These are phyloP conservation scores for Opisthograptis luteolata DNA, from an alignment of 2,888 invertebrate genomes.

Conservation along the genomic window DNA sequence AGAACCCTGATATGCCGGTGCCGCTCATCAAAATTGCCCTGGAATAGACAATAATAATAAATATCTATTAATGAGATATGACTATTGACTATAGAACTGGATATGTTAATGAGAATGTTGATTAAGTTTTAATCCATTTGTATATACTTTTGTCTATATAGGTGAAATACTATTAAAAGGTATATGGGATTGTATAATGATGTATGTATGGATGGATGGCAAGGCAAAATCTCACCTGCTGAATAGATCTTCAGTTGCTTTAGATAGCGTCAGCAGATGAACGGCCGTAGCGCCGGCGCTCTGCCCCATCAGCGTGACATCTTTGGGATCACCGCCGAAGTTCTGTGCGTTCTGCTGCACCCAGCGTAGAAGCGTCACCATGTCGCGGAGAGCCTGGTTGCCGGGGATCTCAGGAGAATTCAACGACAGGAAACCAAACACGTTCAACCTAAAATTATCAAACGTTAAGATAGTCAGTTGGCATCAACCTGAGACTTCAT, in stretches of 20 bases:
- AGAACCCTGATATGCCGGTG: slow-evolving; percentile 55
- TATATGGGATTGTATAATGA: too few relatives aligned
- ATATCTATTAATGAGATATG: background rate
- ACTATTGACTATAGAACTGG: too few relatives aligned
- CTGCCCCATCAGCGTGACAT: slow-evolving; percentile 73
- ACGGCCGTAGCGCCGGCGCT: slow-evolving; percentile 68
- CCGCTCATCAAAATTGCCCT: slow-evolving; percentile 72
- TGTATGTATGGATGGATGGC: too few relatives aligned
- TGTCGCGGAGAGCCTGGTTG: slow-evolving; percentile 76
- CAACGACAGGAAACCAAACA: slow-evolving; percentile 74
- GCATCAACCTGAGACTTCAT: background rate
- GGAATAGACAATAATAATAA: slow-evolving; percentile 39
- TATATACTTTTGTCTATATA: too few relatives aligned
- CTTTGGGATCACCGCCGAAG: slow-evolving; percentile 71
- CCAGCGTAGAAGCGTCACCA: slow-evolving; percentile 71
- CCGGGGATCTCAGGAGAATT: slow-evolving; percentile 66
- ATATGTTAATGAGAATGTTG: too few relatives aligned
- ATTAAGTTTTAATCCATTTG: too few relatives aligned
- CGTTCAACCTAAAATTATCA: slow-evolving; percentile 61
- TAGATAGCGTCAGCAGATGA: slow-evolving; percentile 64
- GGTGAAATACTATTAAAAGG: too few relatives aligned
- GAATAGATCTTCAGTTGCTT: slow-evolving; percentile 63
- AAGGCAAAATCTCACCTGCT: slow-evolving; percentile 63
- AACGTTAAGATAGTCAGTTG: too few relatives aligned
- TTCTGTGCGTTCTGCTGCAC: slow-evolving; percentile 60